Conservation (phyloP, 2,113 vertebrate genomes). For the Cyanoramphus novaezelandiae region DNA sequence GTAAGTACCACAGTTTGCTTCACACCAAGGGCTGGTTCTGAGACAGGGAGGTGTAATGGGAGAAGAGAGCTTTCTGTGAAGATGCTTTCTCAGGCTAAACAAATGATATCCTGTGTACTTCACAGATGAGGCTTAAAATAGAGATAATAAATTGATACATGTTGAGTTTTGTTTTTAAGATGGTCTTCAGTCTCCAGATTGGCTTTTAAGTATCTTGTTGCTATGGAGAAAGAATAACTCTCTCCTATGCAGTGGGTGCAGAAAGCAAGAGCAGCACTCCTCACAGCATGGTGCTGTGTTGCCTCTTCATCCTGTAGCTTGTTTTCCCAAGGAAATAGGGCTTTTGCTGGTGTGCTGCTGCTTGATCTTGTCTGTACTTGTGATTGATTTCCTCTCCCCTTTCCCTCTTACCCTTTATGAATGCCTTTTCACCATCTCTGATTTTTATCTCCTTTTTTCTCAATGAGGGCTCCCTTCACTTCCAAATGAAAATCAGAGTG, state of each 20-base stretch:
- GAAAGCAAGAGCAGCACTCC: slow-evolving; percentile 32
- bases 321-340: neutral
- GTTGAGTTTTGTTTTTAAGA: slow-evolving; percentile 43
- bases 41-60: neutral
- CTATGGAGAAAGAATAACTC: slow-evolving; percentile 58
- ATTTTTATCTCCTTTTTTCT: slow-evolving; percentile 26
- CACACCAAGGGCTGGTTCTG: neutral
- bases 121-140: slow-evolving; percentile 51
- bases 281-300: slow-evolving; percentile 5
- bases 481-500: slow-evolving; percentile 3
- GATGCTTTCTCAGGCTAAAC: slow-evolving; percentile 23
- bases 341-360: neutral
- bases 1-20: neutral
- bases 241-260: neutral
- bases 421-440: neutral
- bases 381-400: neutral
- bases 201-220: slow-evolving; percentile 57
- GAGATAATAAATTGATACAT: slow-evolving; percentile 38
- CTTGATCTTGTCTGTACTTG: slow-evolving; percentile 23
- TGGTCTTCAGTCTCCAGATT: slow-evolving; percentile 23
- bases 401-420: neutral
- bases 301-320: slow-evolving; percentile 10
- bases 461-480: neutral
- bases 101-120: slow-evolving; percentile 18
- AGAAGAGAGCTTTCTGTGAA: neutral